A percentile compares a stretch with the other conserved stretches of the same genome.
phyloP scores from a whole-genome alignment of 2,797 vertebrate genomes.

The Mallotus villosus region DNA sequence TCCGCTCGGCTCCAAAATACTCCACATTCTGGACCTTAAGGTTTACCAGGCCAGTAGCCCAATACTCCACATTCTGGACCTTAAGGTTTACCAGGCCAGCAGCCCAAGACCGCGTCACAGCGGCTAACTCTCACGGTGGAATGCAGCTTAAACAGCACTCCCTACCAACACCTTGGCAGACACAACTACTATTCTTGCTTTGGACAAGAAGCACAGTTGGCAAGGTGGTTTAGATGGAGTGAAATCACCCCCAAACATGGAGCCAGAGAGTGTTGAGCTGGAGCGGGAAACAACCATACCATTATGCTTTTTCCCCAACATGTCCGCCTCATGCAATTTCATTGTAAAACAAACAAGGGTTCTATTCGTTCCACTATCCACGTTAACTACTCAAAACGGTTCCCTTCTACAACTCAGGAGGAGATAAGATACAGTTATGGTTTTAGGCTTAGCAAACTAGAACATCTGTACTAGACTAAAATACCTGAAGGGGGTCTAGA shows the following conservation, averaged over 20 bases:
- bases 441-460: neutral
- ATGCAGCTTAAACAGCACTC: constrained; percentile 25
- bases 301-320: constrained; percentile 48
- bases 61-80: constrained; percentile 41
- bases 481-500: neutral
- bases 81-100: constrained; percentile 35
- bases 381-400: constrained; percentile 4
- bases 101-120: constrained; percentile 32
- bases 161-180: constrained; percentile 6
- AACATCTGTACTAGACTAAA: neutral
- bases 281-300: constrained; percentile 67
- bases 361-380: constrained; percentile 47
- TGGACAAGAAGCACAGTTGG: constrained; percentile 26
- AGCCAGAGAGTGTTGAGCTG: constrained; percentile 48
- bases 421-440: neutral
- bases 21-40: constrained; percentile 41
- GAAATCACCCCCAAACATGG: constrained; percentile 35
- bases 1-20: constrained; percentile 46
- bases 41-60: constrained; percentile 32
- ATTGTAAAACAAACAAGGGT: constrained; percentile 56
- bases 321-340: constrained; percentile 52
- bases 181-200: constrained; percentile 37
- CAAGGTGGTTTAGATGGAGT: constrained; percentile 26
- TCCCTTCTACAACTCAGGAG: neutral
- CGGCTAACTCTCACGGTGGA: constrained; percentile 27